Evolutionary conservation across 2,888 invertebrate species (phyloP), one percentile per base, ranked within the genome.

Genomic region (Aleiodes testaceus): DNA sequence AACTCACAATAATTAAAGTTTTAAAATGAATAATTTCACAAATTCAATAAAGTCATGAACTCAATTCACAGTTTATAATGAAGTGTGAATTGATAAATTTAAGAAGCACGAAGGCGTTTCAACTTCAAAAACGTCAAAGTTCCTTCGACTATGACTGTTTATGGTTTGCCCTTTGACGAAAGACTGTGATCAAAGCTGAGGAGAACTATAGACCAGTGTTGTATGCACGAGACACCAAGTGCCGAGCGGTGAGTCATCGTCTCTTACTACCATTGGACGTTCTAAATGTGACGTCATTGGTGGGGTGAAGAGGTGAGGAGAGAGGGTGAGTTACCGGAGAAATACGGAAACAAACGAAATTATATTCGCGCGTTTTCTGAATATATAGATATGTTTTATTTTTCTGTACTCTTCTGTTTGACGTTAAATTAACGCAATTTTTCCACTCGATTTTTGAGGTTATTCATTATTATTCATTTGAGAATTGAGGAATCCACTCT

Each of bases 141-240:
- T 72, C 66, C 63, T 70, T 1, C 4, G 14, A n/a, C n/a, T n/a
- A 49, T n/a, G 6, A 52, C n/a, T 59, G 59, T 59, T 59, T 59
- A 42, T 59, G 36, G 59, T 42, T 59, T 59, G 59, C 59, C 30
- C 59, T 59, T 59, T 59, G 59, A 42, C 36, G 59, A 59, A 36
- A 59, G 59, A 59, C 59, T 59, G 59, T n/a, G 47, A 36, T 66
- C 18, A 45, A 69, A 69, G 59, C 42, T 22, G 26, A 45, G 52
- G 66, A 59, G 20, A 66, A 50, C 20, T 53, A 66, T 30, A 42
- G 4, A 45, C 22, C 16, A 18, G 14, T 7, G 52, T 47, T 66
- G 7, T 52, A 81, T 80, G 80, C 83, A 83, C 79, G 83, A 81
- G 83, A 77, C 80, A 76, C 77, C 64, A 44, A 78, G 76, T 78